Base-by-base conservation (phyloP, 2,797 vertebrate species). In the Liparis tanakae region DNA sequence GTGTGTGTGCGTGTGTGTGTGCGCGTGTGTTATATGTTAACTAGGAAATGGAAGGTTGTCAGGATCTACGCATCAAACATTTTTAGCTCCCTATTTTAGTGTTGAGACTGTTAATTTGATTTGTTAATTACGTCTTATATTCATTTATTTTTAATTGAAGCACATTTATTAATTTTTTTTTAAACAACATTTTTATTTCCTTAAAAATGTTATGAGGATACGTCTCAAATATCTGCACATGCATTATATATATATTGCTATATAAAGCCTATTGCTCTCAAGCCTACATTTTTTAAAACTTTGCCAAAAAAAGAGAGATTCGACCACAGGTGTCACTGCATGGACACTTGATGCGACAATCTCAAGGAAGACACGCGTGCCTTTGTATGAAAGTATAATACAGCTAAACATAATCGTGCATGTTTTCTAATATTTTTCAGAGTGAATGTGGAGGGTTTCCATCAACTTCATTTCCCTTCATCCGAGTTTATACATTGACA, bases 251-350 rank as follows among this genome's bases (percentile, higher is more conserved):
- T n/a, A 22, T 18, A 34, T n/a, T n/a, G n/a, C n/a, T 14, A 43
- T 43, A 43, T 1, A 36, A 37, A 48, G 51, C 39, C 39, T 30
- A 7, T 50, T 44, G 5, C n/a, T 9, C 3, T 17, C 5, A 10
- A 7, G 18, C 6, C 15, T 30, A 36, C 25, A 30, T 30, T 30
- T 30, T 53, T 54, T 18, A 18, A 55, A 4, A 48, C 5, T 20
- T 33, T 12, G 9, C 20, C 4, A 50, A 50, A 50, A 43, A 39
- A 15, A 46, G 8, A 54, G 2, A 33, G 5, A 83, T 17, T 12
- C 5, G 57, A 50, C 61, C 67, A 87, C 84, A 87, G 70, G 88
- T 84, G 82, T 80, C 60, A 78, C 55, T 22, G 25, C 25, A 30
- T 30, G 15, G 30, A 72, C 44, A 48, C 34, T 30, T 71, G 25